Base-by-base conservation (phyloP, 2,888 invertebrate species). In the Drosophila maculinotata region DNA sequence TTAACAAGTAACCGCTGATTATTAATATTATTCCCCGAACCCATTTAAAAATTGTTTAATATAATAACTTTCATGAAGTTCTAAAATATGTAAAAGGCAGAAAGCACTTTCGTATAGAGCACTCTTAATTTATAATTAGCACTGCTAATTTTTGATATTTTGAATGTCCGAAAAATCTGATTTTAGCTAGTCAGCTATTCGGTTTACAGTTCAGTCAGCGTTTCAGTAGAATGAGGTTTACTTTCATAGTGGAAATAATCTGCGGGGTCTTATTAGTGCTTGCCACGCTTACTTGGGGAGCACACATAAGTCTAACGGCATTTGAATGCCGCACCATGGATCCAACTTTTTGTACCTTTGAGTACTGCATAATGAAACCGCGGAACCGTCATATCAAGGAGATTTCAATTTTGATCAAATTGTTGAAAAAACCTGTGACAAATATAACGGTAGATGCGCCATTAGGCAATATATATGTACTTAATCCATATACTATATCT, bases 391-490 rank as follows among this genome's bases (percentile, higher is more conserved):
- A 51, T 3, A 17, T 64, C 0, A 66, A 59, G 5, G 69, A 77
- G 31, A 0, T 67, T 10, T 30, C 30, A 1, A 4, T 49, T 0
- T 0, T 10, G 1, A 14, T 33, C 3, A 64, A 41, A 45, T 0
- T 76, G 14, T 41, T 54, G 0, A 23, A 65, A 20, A 1, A 10
- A 17, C 76, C 73, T 1, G n/a, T 77, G 2, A 15, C 36, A 5
- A 76, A 77, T 53, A 17, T 35, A 0, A 47, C 65, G 57, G 76
- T 76, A 42, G 6, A 20, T 52, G 14, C 8, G 6, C 3, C 10
- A 8, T n/a, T n/a, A n/a, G n/a, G 2, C 4, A 3, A 9, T 12
- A 8, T 3, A 0, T 1, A 28, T 26, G 23, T 25, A 23, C 2
- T 36, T 28, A 39, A 28, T 1, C 3, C 1, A 15, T 23, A 6